Percentiles rank a stretch among this genome's conserved stretches.
Conservation (phyloP, 2,888 invertebrate genomes). For the Melanargia galathea region DNA sequence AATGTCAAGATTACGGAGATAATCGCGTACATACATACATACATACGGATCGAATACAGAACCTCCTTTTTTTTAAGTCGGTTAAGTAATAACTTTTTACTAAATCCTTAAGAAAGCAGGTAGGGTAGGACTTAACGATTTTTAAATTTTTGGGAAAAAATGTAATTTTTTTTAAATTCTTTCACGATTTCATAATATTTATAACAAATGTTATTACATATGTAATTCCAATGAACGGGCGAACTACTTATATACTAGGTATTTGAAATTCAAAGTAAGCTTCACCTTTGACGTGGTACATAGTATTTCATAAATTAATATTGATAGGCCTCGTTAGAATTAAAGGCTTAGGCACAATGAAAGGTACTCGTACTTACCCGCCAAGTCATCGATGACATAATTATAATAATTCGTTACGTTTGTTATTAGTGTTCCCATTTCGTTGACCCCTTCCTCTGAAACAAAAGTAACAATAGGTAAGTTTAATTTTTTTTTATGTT, state of each 20-base stretch:
- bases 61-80: too few relatives aligned
- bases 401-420: conserved; percentile 68
- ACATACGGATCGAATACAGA: too few relatives aligned
- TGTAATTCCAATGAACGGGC: conserved; percentile 12
- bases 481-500: neutral
- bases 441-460: conserved; percentile 22
- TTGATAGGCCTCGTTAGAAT: conserved; percentile 10
- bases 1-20: too few relatives aligned
- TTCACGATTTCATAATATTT: conserved; percentile 2
- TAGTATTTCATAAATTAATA: conserved; percentile 18
- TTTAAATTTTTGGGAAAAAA: too few relatives aligned
- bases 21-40: too few relatives aligned
- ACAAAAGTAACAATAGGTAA: conserved; percentile 14
- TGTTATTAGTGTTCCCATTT: conserved; percentile 65
- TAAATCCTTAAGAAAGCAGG: too few relatives aligned
- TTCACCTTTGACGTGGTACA: conserved; percentile 11
- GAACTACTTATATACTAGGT: too few relatives aligned
- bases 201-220: neutral
- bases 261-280: conserved; percentile 19
- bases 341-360: conserved; percentile 1
- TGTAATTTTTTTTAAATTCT: too few relatives aligned
- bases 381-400: conserved; percentile 68
- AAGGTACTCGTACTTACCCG: conserved; percentile 59
- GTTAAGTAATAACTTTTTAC: too few relatives aligned
- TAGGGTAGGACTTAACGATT: too few relatives aligned